These are phyloP conservation scores for Acleris cristana DNA, from an alignment of 2,888 invertebrate genomes.

Conservation along the genomic window DNA sequence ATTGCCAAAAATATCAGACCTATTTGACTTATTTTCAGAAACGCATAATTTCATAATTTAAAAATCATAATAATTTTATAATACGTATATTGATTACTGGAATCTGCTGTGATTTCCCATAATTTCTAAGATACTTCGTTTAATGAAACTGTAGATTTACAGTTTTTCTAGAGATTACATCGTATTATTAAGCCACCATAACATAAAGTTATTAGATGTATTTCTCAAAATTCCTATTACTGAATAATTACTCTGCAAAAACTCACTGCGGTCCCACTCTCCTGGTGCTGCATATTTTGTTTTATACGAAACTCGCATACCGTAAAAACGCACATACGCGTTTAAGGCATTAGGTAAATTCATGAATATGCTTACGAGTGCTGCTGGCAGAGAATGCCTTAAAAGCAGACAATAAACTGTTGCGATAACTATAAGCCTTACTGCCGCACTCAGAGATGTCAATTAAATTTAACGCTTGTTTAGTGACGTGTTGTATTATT, in stretches of 20 bases:
- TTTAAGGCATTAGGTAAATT: too few relatives aligned
- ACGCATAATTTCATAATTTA: conserved; percentile 48
- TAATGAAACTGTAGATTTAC: conserved; percentile 41
- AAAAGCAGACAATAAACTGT: too few relatives aligned
- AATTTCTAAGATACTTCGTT: conserved; percentile 47
- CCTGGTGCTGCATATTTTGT: too few relatives aligned
- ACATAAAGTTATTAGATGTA: conserved; percentile 1
- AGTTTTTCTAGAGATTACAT: conserved; percentile 32
- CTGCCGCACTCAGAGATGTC: too few relatives aligned
- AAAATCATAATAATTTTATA: conserved; percentile 38
- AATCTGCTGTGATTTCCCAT: conserved; percentile 75
- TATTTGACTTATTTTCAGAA: conserved; percentile 32
- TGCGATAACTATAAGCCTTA: too few relatives aligned
- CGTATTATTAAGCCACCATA: conserved; percentile 11
- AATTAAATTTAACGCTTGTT: too few relatives aligned
- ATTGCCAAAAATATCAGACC: conserved; percentile 38
- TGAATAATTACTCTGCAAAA: background rate
- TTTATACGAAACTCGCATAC: too few relatives aligned
- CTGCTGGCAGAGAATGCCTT: too few relatives aligned
- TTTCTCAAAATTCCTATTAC: background rate
- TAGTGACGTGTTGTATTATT: too few relatives aligned
- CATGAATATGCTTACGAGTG: too few relatives aligned
- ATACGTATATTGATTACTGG: conserved; percentile 46
- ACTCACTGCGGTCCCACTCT: too few relatives aligned
- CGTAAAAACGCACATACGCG: too few relatives aligned